Conservation (phyloP, 1,140 invertebrate species). For the Battus philenor region DNA sequence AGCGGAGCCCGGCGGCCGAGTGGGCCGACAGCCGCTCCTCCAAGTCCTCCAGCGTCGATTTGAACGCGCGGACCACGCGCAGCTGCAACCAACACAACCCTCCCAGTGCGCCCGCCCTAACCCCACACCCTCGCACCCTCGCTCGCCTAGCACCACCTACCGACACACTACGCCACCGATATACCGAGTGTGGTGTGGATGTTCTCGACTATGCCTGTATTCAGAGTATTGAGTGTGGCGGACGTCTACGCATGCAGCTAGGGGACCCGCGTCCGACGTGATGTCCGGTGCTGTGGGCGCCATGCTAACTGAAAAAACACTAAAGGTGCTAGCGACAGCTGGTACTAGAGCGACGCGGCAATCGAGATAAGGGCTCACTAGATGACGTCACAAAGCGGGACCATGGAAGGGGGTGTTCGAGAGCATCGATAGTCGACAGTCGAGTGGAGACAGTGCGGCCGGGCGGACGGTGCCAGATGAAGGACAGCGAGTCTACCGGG, state of each 20-base stretch:
- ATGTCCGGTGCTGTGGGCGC: neutral
- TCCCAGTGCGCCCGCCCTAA: constrained; percentile 21
- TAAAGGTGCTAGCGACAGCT: constrained; percentile 35
- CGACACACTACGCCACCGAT: constrained; percentile 24
- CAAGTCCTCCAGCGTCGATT: constrained; percentile 99
- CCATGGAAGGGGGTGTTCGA: constrained; percentile 18
- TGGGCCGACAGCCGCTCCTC: constrained; percentile 98
- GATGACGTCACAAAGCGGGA: constrained; percentile 37
- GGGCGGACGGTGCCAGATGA: constrained; percentile 37
- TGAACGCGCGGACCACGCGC: constrained; percentile 99
- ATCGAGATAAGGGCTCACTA: constrained; percentile 22
- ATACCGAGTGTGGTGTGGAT: constrained; percentile 69
- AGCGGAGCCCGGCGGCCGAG: constrained; percentile 97
- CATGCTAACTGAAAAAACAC: constrained; percentile 22
- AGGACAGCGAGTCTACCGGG: constrained; percentile 38
- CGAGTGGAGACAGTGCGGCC: constrained; percentile 19
- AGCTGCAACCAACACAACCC: constrained; percentile 91
- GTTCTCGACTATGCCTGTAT: constrained; percentile 47
- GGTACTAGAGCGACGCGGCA: constrained; percentile 24
- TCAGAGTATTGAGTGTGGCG: constrained; percentile 35
- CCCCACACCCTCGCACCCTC: constrained; percentile 21
- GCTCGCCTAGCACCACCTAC: constrained; percentile 18
- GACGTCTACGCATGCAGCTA: constrained; percentile 35
- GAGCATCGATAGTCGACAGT: constrained; percentile 18
- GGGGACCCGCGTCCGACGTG: neutral